A percentile compares a stretch with the other conserved stretches of the same genome.
Conservation (phyloP, 2,888 invertebrate genomes). For the Dolichomitus sp. region DNA sequence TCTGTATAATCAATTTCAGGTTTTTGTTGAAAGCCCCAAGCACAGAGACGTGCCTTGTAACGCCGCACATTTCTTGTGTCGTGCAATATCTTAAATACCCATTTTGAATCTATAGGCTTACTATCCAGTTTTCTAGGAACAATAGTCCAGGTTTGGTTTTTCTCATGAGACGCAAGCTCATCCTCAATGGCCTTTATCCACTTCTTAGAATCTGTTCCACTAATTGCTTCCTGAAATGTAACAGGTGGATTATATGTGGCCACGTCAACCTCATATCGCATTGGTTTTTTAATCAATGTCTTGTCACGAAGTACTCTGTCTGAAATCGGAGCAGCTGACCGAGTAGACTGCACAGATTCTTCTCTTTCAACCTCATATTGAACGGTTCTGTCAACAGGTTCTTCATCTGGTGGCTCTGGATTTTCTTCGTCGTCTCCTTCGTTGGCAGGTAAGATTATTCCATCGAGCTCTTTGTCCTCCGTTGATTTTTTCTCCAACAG, state of each 20-base stretch:
- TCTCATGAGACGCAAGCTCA: constrained; percentile 9
- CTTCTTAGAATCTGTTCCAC: background rate
- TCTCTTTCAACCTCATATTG: too few relatives aligned
- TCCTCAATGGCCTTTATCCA: background rate
- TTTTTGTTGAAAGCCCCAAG: constrained; percentile 14
- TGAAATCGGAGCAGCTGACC: background rate
- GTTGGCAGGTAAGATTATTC: too few relatives aligned
- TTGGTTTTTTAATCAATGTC: background rate
- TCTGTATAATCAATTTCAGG: constrained; percentile 6
- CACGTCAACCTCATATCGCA: background rate
- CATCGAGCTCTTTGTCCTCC: too few relatives aligned
- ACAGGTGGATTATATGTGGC: background rate
- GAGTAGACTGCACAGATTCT: too few relatives aligned
- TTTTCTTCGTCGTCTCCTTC: background rate
- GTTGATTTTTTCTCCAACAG: background rate
- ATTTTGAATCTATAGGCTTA: constrained; percentile 25
- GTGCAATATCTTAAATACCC: constrained; percentile 2
- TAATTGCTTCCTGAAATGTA: background rate
- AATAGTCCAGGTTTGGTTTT: constrained; percentile 21
- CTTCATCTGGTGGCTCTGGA: too few relatives aligned
- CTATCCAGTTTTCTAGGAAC: background rate
- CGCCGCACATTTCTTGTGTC: background rate
- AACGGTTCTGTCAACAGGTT: too few relatives aligned
- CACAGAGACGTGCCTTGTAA: constrained; percentile 36
- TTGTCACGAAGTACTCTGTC: background rate